phyloP scores from a whole-genome alignment of 2,797 vertebrate genomes.

The Hypotaenidia philippensis region DNA sequence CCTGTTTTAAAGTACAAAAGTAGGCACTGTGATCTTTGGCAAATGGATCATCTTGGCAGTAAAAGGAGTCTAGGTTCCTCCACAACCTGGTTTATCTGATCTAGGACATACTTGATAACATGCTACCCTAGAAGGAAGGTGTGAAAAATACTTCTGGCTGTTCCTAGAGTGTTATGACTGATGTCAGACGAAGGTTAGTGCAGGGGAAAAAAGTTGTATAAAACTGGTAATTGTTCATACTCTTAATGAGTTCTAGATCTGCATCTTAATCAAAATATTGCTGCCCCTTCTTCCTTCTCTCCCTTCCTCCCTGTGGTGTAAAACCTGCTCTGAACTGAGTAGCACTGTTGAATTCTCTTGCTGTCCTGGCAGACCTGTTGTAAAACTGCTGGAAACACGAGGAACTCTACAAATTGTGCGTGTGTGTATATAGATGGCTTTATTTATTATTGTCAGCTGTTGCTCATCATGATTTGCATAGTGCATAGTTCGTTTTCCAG shows the following conservation, averaged over 20 bases:
- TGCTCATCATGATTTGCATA: neutral
- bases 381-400: neutral
- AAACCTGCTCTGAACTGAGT: neutral
- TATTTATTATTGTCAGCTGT: neutral
- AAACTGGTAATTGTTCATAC: constrained; percentile 13
- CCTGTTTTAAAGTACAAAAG: neutral
- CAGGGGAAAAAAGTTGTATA: neutral
- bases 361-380: neutral
- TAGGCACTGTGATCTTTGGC: neutral
- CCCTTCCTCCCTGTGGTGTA: neutral
- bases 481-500: neutral
- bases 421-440: neutral
- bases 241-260: neutral
- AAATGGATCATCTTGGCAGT: neutral
- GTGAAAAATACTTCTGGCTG: constrained; percentile 42
- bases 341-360: neutral
- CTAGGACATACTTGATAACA: constrained; percentile 11
- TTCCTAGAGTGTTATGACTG: constrained; percentile 8
- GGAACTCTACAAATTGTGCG: neutral
- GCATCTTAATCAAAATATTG: neutral
- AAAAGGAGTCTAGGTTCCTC: neutral
- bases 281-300: neutral
- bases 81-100: constrained; percentile 37
- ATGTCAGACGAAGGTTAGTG: constrained; percentile 37
- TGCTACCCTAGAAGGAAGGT: constrained; percentile 33